Evolutionary conservation across 2,113 vertebrate species (phyloP), one percentile per base, ranked within the genome.

Genomic region (Plotosus lineatus): DNA sequence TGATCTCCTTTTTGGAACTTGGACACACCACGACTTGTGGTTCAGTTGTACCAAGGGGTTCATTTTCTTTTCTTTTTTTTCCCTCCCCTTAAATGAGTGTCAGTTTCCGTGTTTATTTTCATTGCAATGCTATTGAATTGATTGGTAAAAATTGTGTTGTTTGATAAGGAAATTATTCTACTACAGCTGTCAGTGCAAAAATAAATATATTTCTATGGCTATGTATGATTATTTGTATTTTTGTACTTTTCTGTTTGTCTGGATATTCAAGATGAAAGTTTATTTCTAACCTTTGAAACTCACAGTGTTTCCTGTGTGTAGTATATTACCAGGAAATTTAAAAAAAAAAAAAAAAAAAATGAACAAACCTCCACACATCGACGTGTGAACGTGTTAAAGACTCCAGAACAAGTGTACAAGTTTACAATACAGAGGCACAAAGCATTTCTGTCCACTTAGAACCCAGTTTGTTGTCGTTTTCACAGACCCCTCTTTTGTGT

Each of bases 171-270:
- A 91, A 88, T 90, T 91, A 74, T 85, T 78, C 79, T 78, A 74
- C 58, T 75, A 75, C 69, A 89, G 69, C 88, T 91, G 50, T 82
- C 91, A 90, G 91, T 90, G 89, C 78, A 92, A 80, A 93, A 94
- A 93, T 93, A 94, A 93, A 94, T 94, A 93, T 92, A 93, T 94
- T 94, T 93, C 90, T 94, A 94, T 92, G 84, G 91, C 89, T 92
- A 91, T 93, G 92, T 92, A 91, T 93, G 91, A 90, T 92, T 90
- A 91, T 93, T 93, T 93, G 93, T 93, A 94, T 94, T 94, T 94
- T 94, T 94, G 91, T 93, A 94, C 89, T 73, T 73, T 51, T 73
- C 87, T 84, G 87, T 91, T 87, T 92, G 90, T 90, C 92, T 90
- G 40, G 44, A 65, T 78, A 50, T 65, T 19, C 56, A 11, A 42